Base-by-base conservation (phyloP, 2,888 invertebrate species). In the Sialis lutaria region DNA sequence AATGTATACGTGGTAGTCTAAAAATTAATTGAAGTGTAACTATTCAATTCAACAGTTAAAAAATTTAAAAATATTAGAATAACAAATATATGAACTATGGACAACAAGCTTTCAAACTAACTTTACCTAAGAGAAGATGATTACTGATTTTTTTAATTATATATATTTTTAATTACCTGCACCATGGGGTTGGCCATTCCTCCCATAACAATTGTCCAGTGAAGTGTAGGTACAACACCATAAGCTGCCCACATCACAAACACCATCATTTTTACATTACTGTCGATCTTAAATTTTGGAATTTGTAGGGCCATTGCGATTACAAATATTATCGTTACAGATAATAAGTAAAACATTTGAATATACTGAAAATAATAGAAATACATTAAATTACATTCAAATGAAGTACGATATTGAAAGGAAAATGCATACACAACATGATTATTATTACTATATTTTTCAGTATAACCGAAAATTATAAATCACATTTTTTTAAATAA, bases 131-230 rank as follows among this genome's bases (percentile, higher is more conserved):
- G n/a, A n/a, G n/a, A n/a, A n/a, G n/a, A n/a, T n/a, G n/a, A 22
- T 22, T 22, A 22, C n/a, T n/a, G n/a, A n/a, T n/a, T n/a, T n/a
- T n/a, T 22, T 22, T 22, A 4, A 4, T 22, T 22, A 22, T 22
- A 22, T 22, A 22, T 22, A 22, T 22, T 22, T 22, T 22, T 22
- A 64, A 68, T 63, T 58, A 88, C 88, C 67, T 75, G 70, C 39
- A 95, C 93, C 68, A 93, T 77, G 45, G 83, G 81, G 60, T 87
- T 82, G 42, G 79, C 79, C 58, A 86, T 75, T 6, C 95, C 93
- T 12, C 92, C 92, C 81, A 91, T 86, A 34, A 82, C 75, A 53
- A 82, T 70, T 0, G 83, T 79, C 95, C 95, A 96, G 60, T 96
- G 96, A 46, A 86, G 64, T 2, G 92, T 85, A 2, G 95, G 95